These are phyloP conservation scores for Phoebastria nigripes DNA, from an alignment of 2,797 vertebrate genomes.

Conservation along the genomic window DNA sequence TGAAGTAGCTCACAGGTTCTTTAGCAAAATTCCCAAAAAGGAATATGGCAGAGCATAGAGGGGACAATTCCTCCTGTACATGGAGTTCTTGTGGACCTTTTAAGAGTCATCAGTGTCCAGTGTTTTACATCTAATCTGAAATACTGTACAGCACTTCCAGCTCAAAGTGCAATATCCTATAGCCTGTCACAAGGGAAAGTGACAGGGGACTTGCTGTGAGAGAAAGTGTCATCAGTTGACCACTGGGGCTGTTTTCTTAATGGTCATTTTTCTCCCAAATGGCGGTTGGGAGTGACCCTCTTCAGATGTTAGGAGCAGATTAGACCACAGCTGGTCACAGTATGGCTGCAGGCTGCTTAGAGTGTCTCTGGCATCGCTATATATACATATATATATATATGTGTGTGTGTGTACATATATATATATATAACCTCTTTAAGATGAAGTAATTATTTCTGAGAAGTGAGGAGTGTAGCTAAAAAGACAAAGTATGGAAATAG, in stretches of 20 bases:
- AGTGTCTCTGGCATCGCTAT: neutral
- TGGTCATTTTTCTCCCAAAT: neutral
- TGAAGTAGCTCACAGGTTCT: neutral
- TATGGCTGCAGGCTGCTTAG: neutral
- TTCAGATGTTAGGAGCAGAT: neutral
- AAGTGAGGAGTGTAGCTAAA: neutral
- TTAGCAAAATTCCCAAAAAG: neutral
- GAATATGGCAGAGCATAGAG: neutral
- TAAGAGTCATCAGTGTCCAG: neutral
- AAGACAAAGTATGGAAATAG: neutral
- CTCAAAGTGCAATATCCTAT: neutral
- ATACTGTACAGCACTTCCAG: neutral
- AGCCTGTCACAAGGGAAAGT: neutral
- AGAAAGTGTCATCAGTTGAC: neutral
- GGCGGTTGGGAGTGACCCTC: neutral
- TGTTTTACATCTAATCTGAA: neutral
- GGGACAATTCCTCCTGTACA: neutral
- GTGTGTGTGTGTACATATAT: neutral
- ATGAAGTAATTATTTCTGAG: neutral
- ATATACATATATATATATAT: rapidly evolving
- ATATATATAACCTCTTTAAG: neutral
- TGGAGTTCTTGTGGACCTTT: neutral
- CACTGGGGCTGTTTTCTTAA: neutral
- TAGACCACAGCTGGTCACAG: neutral
- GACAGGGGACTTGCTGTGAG: neutral